Conservation (phyloP, 2,888 invertebrate species). For the Antheraea yamamai region DNA sequence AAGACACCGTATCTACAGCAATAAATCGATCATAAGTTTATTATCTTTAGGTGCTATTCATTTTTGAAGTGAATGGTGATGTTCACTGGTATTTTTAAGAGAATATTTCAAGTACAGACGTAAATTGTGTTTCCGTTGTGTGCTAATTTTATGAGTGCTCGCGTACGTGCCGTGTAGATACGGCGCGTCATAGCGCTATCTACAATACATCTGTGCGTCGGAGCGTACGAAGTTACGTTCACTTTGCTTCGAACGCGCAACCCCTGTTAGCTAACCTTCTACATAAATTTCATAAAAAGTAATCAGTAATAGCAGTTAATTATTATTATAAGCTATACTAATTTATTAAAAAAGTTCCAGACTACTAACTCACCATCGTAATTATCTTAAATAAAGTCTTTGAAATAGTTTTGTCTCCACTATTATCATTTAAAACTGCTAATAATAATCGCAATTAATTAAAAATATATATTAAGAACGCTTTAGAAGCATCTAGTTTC, state of each 20-base stretch:
- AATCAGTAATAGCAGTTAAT: background rate
- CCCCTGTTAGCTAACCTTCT: conserved; percentile 62
- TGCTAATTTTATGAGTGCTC: conserved; percentile 73
- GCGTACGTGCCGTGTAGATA: conserved; percentile 43
- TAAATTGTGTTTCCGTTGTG: conserved; percentile 67
- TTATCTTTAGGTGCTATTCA: background rate
- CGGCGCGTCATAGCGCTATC: conserved; percentile 50
- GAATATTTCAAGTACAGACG: conserved; percentile 20
- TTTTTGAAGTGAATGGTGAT: conserved; percentile 2
- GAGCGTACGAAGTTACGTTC: conserved; percentile 70
- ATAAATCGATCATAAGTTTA: background rate
- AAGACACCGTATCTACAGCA: background rate
- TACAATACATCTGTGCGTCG: conserved; percentile 63
- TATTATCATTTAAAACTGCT: background rate
- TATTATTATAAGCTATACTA: background rate
- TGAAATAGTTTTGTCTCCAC: background rate
- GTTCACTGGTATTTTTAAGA: background rate
- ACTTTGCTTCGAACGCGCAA: conserved; percentile 60
- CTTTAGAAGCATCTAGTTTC: background rate
- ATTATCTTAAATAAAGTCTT: background rate
- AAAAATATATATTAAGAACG: background rate
- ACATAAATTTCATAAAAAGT: background rate
- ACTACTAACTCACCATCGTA: background rate
- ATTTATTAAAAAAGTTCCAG: background rate
- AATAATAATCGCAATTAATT: background rate